Evolutionary conservation across 2,888 invertebrate genomes (phyloP).

Genomic region (Lochmaea crataegi): DNA sequence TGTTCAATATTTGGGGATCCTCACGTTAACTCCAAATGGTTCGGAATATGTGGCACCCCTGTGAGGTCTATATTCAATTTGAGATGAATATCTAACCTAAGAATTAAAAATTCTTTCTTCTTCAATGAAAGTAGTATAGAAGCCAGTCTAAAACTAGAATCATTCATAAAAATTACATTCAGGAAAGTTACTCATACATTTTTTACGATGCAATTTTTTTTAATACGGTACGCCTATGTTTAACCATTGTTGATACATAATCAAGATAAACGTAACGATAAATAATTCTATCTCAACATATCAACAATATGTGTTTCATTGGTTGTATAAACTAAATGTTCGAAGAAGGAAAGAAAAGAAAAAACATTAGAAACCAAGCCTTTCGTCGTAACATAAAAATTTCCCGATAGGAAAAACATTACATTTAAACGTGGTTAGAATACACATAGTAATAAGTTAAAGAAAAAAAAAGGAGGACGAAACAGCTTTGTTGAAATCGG

Average conservation of each 20-base stretch:
- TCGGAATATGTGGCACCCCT: too few relatives aligned
- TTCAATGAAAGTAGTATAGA: too few relatives aligned
- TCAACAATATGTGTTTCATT: not conserved
- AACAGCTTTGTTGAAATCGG: constrained; percentile 26
- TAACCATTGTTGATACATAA: not conserved
- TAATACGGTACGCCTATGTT: not conserved
- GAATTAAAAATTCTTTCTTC: too few relatives aligned
- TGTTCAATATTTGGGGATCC: too few relatives aligned
- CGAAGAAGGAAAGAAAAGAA: too few relatives aligned
- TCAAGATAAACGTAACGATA: not conserved
- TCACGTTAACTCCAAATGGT: too few relatives aligned
- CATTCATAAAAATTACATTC: too few relatives aligned
- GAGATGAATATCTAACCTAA: too few relatives aligned
- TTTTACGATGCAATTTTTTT: not conserved
- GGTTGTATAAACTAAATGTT: not conserved
- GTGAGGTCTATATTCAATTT: too few relatives aligned
- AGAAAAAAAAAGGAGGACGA: constrained; percentile 14
- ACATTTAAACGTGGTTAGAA: constrained; percentile 25
- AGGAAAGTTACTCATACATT: too few relatives aligned
- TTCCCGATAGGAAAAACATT: constrained; percentile 11
- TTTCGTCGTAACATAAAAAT: constrained; percentile 10
- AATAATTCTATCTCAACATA: not conserved
- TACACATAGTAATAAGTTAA: constrained; percentile 16
- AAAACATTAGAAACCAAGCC: not conserved
- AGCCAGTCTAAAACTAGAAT: too few relatives aligned